Base-by-base conservation (phyloP, 2,797 vertebrate genomes). In the Chelon labrosus region DNA sequence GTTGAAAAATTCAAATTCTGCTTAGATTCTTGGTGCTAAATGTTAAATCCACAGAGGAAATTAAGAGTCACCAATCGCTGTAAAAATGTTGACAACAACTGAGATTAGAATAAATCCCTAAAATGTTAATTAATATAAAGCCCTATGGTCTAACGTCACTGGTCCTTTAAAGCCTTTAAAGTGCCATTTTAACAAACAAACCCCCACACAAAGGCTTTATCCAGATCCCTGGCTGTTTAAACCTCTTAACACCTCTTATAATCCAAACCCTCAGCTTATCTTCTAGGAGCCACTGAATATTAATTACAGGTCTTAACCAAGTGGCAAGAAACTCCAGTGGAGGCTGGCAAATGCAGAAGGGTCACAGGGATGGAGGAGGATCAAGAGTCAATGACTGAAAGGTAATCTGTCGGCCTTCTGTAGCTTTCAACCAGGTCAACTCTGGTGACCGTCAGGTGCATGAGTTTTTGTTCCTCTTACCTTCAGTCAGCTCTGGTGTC, bases 401-500 rank as follows among this genome's bases (percentile, higher is more conserved):
- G 1, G 54, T 13, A 38, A 37, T 76, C 67, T 66, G 52, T 7
- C 11, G 5, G 42, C 60, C 19, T 11, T 55, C 37, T 74, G 51
- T 66, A 49, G 49, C 46, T 27, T 68, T 58, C 10, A 57, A 25
- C 64, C 63, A 64, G 52, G 39, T 57, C n/a, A 61, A n/a, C 51
- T 75, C 54, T 55, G 73, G 38, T 70, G 3, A 50, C 52, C 66
- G 12, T 11, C 10, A 11, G 39, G 12, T 41, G 31, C 31, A 35
- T 8, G 31, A 35, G 31, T 7, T 7, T 35, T 35, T 35, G 12
- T 19, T 37, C 31, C 12, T 46, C 67, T 57, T 93, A 99, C 98
- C 96, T 88, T 99, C 97, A 10, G 95, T 93, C 73, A 96, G 89
- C 39, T 99, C 97, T 19, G 96, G 97, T 22, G 97, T 97, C 91